These are phyloP conservation scores for Cisticola juncidis DNA, from an alignment of 2,113 vertebrate genomes.

Conservation along the genomic window DNA sequence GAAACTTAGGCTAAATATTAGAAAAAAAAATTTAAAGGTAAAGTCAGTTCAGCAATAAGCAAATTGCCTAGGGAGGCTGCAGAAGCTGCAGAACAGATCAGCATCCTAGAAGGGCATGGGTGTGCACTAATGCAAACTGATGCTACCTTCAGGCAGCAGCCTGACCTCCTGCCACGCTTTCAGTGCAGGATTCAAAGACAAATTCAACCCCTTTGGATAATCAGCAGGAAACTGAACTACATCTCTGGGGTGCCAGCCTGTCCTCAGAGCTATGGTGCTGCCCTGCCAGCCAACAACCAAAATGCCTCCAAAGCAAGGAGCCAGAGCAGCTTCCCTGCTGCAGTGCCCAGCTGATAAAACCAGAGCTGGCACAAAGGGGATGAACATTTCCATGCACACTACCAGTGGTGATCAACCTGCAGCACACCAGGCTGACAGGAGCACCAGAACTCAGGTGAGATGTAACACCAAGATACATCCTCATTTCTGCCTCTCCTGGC, in stretches of 20 bases:
- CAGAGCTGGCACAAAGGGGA: not conserved
- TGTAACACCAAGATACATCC: fast-evolving
- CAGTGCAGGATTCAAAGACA: not conserved
- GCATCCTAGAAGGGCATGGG: not conserved
- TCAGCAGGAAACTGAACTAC: not conserved
- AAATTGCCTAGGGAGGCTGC: not conserved
- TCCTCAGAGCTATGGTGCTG: not conserved
- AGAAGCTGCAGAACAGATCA: not conserved
- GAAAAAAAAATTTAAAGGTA: not conserved
- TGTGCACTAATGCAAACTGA: not conserved
- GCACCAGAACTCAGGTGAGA: not conserved
- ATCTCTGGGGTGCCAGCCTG: not conserved
- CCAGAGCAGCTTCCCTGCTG: not conserved
- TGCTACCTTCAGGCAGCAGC: not conserved
- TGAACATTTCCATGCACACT: not conserved
- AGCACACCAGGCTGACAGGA: not conserved
- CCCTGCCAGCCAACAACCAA: not conserved
- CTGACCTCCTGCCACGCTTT: not conserved
- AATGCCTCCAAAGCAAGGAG: not conserved
- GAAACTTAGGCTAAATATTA: not conserved
- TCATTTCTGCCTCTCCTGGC: not conserved
- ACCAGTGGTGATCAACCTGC: not conserved
- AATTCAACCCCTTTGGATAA: not conserved
- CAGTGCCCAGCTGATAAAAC: not conserved
- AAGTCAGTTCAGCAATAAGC: not conserved